Evolutionary conservation across 1,140 invertebrate genomes (phyloP).

Genomic region (Saccostrea glomerata): DNA sequence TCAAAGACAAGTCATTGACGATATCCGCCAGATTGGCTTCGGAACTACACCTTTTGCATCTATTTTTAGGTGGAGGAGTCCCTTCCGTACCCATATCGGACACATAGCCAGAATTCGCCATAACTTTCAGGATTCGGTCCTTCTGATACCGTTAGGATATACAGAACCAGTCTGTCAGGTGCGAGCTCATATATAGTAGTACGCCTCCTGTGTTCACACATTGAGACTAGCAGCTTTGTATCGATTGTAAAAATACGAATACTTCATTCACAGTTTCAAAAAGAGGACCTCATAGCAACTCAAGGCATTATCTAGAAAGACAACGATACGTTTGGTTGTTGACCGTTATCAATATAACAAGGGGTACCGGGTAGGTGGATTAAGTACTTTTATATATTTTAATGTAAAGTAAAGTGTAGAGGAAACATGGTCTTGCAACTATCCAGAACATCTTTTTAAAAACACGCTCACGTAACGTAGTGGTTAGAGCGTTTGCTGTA

Average conservation of each 20-base stretch:
- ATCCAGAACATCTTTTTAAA: too few relatives aligned
- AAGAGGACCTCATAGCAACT: too few relatives aligned
- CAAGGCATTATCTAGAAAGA: too few relatives aligned
- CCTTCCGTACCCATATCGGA: slow-evolving; percentile 54
- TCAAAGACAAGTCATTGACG: slow-evolving; percentile 57
- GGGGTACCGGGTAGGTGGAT: too few relatives aligned
- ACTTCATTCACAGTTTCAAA: slow-evolving; percentile 13
- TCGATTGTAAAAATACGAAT: slow-evolving; percentile 9
- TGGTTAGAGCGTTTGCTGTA: too few relatives aligned
- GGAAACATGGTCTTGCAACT: too few relatives aligned
- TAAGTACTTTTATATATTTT: too few relatives aligned
- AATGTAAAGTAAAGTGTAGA: too few relatives aligned
- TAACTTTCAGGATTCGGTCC: neutral
- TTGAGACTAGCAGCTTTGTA: slow-evolving; percentile 9
- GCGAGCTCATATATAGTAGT: slow-evolving; percentile 31
- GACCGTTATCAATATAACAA: too few relatives aligned
- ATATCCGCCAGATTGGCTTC: slow-evolving; percentile 63
- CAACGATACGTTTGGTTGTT: too few relatives aligned
- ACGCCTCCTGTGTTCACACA: neutral
- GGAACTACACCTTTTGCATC: slow-evolving; percentile 55
- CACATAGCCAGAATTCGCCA: slow-evolving; percentile 20
- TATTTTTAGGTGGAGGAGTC: slow-evolving; percentile 15
- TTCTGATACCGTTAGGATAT: neutral
- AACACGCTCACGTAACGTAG: too few relatives aligned
- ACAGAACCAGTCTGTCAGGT: neutral